A percentile compares a stretch with the other conserved stretches of the same genome.
These are phyloP conservation scores for Cricetomys ansorgei DNA, from an alignment of 2,113 vertebrate genomes.

Conservation along the genomic window DNA sequence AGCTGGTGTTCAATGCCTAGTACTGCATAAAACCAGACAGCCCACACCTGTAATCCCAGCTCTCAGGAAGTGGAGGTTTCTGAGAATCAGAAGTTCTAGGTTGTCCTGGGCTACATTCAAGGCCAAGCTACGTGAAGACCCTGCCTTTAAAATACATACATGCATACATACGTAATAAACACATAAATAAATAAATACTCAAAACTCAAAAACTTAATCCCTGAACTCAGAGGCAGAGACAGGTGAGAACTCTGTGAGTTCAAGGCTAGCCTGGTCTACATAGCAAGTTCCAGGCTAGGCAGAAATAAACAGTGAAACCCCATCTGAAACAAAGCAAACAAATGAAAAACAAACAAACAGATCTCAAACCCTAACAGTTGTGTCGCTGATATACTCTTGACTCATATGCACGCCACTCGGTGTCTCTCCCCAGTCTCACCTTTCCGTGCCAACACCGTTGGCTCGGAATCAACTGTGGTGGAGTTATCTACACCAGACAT, in stretches of 20 bases:
- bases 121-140: not conserved
- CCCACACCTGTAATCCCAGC: not conserved
- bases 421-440: not conserved
- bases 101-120: too few species aligned
- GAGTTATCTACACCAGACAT: not conserved
- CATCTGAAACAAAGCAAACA: not conserved
- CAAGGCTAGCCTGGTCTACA: not conserved
- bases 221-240: not conserved
- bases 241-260: not conserved
- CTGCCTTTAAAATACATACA: not conserved
- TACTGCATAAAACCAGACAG: not conserved
- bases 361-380: not conserved
- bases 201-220: not conserved
- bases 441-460: not conserved
- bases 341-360: not conserved
- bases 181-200: not conserved
- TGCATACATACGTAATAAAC: too few species aligned
- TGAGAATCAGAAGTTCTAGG: not conserved
- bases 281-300: not conserved
- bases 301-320: not conserved
- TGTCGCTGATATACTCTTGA: not conserved
- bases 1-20: not conserved
- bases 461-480: not conserved
- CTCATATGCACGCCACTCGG: too few species aligned
- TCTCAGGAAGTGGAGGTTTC: not conserved